A percentile compares a stretch with the other conserved stretches of the same genome.
These are phyloP conservation scores for Noctua pronuba DNA, from an alignment of 2,888 invertebrate species.

Conservation along the genomic window DNA sequence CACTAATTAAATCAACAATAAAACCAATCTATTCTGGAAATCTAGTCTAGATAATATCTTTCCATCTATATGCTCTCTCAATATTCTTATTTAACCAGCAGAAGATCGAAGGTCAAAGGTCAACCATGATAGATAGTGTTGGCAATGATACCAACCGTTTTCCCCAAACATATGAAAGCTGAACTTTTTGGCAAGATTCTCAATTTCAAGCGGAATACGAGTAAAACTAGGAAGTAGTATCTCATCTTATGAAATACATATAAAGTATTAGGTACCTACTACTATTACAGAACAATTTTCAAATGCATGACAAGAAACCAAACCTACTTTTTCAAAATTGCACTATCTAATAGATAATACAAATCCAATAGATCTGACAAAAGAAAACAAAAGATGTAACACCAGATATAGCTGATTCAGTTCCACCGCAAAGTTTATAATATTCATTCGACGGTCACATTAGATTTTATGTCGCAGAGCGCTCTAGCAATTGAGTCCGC, in stretches of 20 bases:
- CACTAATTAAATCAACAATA: slow-evolving; percentile 11
- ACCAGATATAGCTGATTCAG: slow-evolving; percentile 24
- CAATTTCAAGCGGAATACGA: slow-evolving; percentile 58
- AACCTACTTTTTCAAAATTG: neutral
- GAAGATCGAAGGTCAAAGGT: slow-evolving; percentile 44
- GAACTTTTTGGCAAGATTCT: slow-evolving; percentile 53
- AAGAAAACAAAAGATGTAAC: slow-evolving; percentile 1
- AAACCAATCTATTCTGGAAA: slow-evolving; percentile 17
- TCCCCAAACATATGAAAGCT: slow-evolving; percentile 43
- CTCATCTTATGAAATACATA: slow-evolving; percentile 33
- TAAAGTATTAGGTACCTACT: neutral
- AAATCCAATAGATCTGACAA: neutral
- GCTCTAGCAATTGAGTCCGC: slow-evolving; percentile 80
- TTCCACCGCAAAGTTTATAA: slow-evolving; percentile 75
- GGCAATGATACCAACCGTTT: slow-evolving; percentile 50
- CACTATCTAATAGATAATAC: neutral
- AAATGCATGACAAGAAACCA: neutral
- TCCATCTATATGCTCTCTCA: neutral
- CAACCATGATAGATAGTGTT: slow-evolving; percentile 43
- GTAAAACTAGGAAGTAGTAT: slow-evolving; percentile 44
- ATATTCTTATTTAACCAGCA: slow-evolving; percentile 18
- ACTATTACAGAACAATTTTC: neutral
- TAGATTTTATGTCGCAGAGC: slow-evolving; percentile 79
- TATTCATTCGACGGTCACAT: slow-evolving; percentile 83
- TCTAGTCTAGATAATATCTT: slow-evolving; percentile 11